Percentiles rank a stretch among this genome's conserved stretches.
Conservation (phyloP, 2,113 vertebrate genomes). For the Emydura subglobosa region DNA sequence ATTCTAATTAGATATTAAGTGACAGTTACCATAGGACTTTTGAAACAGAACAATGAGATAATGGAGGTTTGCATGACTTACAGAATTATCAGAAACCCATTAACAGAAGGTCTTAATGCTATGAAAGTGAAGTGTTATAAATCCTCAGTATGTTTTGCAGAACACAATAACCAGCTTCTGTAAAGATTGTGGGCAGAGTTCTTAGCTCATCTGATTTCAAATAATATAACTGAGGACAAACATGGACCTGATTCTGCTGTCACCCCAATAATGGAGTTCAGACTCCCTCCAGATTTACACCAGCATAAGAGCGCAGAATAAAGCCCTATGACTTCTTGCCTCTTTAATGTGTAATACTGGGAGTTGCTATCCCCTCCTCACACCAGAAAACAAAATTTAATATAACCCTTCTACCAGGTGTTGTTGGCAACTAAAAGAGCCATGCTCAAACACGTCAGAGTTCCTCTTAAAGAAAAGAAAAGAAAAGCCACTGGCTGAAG, state of each 20-base stretch:
- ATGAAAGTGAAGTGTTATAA: rapidly evolving
- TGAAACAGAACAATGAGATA: neutral
- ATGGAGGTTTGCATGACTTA: neutral
- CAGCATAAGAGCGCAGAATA: neutral
- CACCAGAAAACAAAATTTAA: neutral
- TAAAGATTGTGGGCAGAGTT: neutral
- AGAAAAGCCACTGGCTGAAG: too few relatives aligned
- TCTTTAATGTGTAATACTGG: neutral
- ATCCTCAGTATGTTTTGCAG: neutral
- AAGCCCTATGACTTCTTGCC: neutral
- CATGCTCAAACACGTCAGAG: neutral
- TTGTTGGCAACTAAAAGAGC: neutral
- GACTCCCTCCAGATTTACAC: neutral
- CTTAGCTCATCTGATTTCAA: neutral
- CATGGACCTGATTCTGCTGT: neutral
- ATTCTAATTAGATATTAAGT: neutral
- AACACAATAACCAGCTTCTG: neutral
- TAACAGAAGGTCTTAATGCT: neutral
- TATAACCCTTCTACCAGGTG: neutral
- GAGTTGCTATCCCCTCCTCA: neutral
- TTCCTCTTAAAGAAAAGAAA: too few relatives aligned
- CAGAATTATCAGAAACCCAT: neutral
- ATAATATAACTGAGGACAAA: neutral
- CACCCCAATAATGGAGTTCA: neutral
- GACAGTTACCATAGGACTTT: neutral